Evolutionary conservation across 2,797 vertebrate genomes (phyloP).

Genomic region (Lagorchestes hirsutus): DNA sequence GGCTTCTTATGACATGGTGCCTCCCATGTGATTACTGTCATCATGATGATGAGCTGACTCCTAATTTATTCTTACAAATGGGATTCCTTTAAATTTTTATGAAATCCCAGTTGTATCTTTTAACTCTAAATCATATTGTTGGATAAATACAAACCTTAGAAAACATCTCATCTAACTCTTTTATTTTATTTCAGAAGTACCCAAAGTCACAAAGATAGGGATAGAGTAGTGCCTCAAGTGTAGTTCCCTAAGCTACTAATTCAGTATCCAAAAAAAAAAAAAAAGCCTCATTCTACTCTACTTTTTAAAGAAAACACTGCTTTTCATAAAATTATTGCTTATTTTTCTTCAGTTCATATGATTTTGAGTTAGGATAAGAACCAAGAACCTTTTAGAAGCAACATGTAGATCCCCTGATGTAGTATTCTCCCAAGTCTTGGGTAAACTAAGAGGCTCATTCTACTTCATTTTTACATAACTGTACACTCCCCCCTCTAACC

Average conservation of each 20-base stretch:
- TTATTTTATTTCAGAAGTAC: neutral
- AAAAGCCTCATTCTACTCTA: neutral
- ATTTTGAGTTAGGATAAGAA: neutral
- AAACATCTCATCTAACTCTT: neutral
- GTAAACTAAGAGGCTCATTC: neutral
- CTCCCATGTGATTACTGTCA: neutral
- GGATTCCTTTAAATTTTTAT: neutral
- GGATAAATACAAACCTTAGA: neutral
- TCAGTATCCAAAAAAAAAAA: neutral
- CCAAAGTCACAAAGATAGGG: neutral
- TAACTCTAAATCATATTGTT: neutral
- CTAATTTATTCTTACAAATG: neutral
- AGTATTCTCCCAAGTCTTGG: neutral
- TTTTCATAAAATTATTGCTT: neutral
- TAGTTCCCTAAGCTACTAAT: neutral
- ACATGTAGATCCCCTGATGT: neutral
- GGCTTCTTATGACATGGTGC: neutral
- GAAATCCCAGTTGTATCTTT: neutral
- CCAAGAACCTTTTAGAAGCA: neutral
- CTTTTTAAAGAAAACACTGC: neutral
- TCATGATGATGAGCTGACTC: neutral
- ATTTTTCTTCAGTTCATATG: neutral
- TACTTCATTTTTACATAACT: neutral
- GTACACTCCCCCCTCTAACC: neutral
- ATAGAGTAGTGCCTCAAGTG: neutral